A percentile compares a stretch with the other conserved stretches of the same genome.
phyloP scores from a whole-genome alignment of 2,888 invertebrate species.

The Proisotoma minuta region DNA sequence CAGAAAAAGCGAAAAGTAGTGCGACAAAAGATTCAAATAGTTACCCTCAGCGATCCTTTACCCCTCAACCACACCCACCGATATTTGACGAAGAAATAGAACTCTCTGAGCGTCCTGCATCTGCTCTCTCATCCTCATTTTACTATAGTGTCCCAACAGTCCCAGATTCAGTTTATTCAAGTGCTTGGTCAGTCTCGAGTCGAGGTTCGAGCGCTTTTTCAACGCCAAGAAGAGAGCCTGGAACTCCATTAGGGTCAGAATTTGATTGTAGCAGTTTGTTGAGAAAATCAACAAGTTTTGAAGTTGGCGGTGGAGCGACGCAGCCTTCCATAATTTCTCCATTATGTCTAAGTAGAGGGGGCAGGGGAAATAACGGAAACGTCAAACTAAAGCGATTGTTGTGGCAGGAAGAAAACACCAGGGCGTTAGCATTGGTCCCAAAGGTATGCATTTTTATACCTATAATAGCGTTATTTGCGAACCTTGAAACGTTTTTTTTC shows the following conservation, averaged over 20 bases:
- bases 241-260: background rate
- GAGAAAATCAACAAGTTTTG: background rate
- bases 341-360: constrained; percentile 48
- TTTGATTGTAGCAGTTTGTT: background rate
- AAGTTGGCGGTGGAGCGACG: constrained; percentile 14
- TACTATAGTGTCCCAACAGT: background rate
- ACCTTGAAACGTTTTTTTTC: background rate
- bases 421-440: constrained; percentile 58
- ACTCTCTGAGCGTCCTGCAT: background rate
- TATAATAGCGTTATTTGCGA: background rate
- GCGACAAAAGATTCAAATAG: too few species aligned
- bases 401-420: constrained; percentile 56
- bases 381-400: constrained; percentile 61
- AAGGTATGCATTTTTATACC: constrained; percentile 53
- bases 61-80: too few species aligned
- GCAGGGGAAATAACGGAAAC: constrained; percentile 47
- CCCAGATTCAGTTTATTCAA: background rate
- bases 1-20: too few species aligned
- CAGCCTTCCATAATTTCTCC: constrained; percentile 48
- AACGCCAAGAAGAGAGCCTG: background rate
- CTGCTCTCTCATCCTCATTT: background rate
- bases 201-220: background rate
- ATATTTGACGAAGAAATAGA: too few species aligned
- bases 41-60: too few species aligned
- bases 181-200: background rate